Base-by-base conservation (phyloP, 1,140 invertebrate species). In the Conus ventricosus region DNA sequence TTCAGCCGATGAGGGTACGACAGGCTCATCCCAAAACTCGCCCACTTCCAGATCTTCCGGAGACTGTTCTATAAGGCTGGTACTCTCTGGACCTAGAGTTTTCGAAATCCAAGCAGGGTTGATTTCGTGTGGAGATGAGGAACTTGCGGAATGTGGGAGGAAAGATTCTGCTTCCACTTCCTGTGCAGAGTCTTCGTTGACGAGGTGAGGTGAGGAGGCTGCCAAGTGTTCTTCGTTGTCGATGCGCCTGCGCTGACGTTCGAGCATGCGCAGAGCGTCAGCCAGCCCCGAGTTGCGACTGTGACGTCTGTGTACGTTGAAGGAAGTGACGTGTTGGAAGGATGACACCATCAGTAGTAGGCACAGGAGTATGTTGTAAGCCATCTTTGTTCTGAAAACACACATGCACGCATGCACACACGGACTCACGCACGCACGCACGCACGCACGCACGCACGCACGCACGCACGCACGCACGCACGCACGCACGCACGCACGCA, bases 181-280 rank as follows among this genome's bases (percentile, higher is more conserved):
- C 13, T 83, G 20, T 4, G 87, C 25, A 1, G 87, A 54, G 3
- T 53, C 78, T 25, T 71, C 27, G 5, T 27, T 27, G 20, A 25
- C 85, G 20, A 88, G 83, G 4, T 86, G 54, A 2, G 57, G 57
- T 8, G 67, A 27, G 23, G 60, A 63, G 13, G 55, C 20, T 39
- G 20, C 23, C 57, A 89, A 25, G 39, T 85, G 71, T 0, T 88
- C 75, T 39, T 84, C 88, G 10, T 78, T 76, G 27, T 71, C 88
- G 13, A 87, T 53, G 51, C 76, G 87, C 27, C 90, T 60, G 39
- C 87, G 67, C 75, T 89, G 88, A 8, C 90, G 81, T 60, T 91
- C 88, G 11, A 91, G 86, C 17, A 89, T 78, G 60, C 86, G 80
- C 51, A 89, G 85, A 39, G 90, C 90, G 7, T 89, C 75, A 0